Evolutionary conservation across 2,113 vertebrate genomes (phyloP), one percentile per base, ranked within the genome.

Genomic region (Myrmecophaga tridactyla): DNA sequence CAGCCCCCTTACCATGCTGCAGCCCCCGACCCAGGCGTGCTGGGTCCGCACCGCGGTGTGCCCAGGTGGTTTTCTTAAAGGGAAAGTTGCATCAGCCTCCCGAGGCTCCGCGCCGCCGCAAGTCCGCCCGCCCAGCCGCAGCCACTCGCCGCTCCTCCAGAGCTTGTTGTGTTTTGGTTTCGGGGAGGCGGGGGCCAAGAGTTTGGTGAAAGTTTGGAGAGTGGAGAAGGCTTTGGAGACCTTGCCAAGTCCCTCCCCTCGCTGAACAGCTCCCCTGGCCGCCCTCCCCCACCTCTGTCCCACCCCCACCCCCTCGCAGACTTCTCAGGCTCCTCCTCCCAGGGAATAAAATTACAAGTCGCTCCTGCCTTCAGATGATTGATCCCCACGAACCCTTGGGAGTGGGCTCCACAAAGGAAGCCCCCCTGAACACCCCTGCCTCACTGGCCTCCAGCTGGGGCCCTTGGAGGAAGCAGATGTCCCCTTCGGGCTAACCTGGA

Each of bases 51-150:
- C 93, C 72, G 94, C 94, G 48, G 90, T 78, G 95, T 82, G 96
- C 95, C 97, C 97, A 97, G 97, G 97, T 97, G 97, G 96, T 92
- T 97, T 94, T 97, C 97, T 97, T 97, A 97, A 97, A 97, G 97
- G 96, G 97, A 97, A 97, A 96, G 97, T 97, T 97, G 96, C 97
- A 97, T 97, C 97, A 97, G 97, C 96, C 88, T 96, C 93, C 83
- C 39, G 60, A 96, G 88, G 88, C 90, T 94, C 17, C 5, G 85
- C 69, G 92, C 97, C 65, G 90, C 96, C 17, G 87, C 29, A 41
- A 94, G 91, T 94, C 90, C 36, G 62, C 96, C 97, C 92, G 93
- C 97, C 96, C 97, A 34, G 90, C 96, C 39, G 95, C 90, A n/a
- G 81, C 72, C 13, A 81, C 90, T 94, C 36, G 51, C 77, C 1